Base-by-base conservation (phyloP, 2,797 vertebrate genomes). In the Enteromius paludinosus region DNA sequence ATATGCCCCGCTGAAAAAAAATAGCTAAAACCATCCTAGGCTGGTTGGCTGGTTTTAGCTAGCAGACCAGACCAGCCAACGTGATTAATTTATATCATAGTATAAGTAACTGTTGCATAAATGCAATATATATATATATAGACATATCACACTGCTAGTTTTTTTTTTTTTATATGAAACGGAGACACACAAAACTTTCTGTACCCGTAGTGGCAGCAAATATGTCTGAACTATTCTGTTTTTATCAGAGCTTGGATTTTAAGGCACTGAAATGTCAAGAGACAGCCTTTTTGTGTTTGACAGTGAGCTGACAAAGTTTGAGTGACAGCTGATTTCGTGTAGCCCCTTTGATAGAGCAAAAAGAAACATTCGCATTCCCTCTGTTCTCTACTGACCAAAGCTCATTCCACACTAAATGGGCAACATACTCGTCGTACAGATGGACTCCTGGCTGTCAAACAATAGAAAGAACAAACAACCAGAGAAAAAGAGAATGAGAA, bases 361-460 rank as follows among this genome's bases (percentile, higher is more conserved):
- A 52, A 45, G 41, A 81, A 62, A 12, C 41, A 33, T 49, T 64
- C 20, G 1, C 54, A 33, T 52, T 64, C 28, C 43, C n/a, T 78
- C 33, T 64, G 56, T 72, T 28, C 54, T 49, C 5, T 18, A 38
- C 59, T 64, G 79, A 81, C 69, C 79, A 81, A 65, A 52, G n/a
- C 59, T 74, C 70, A 74, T 54, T 74, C 59, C 56, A 54, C 45
- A 65, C 20, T 52, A 64, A 81, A 41, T 74, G n/a, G 45, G 10
- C 59, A 65, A 66, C 43, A 81, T 54, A 30, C 69, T 69, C 77
- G n/a, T 69, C 65, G 49, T 30, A 28, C 33, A 79, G 33, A 70
- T 41, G 70, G 15, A 25, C 35, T 54, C 70, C 47, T 52, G 43
- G 14, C 69, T 64, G 43, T 81, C 79, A 81, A 72, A 81, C 79